Percentiles rank a stretch among this genome's conserved stretches.
Conservation (phyloP, 2,888 invertebrate genomes). For the Caenorhabditis sulstoni region DNA sequence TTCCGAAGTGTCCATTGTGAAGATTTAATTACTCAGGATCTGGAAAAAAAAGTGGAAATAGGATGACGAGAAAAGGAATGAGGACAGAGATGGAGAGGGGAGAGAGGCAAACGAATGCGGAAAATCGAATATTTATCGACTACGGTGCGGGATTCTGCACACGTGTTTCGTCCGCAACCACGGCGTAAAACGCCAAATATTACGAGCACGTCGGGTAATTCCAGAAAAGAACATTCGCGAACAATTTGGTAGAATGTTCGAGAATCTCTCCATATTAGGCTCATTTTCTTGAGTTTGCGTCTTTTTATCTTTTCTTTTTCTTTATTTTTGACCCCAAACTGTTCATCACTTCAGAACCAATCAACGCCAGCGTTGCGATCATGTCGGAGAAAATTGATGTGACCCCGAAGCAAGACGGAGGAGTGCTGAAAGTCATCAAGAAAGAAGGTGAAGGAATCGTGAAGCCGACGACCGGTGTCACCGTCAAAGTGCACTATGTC, state of each 20-base stretch:
- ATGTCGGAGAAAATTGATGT: slow-evolving; percentile 57
- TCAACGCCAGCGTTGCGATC: background rate
- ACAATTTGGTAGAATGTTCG: slow-evolving; percentile 8
- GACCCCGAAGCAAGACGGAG: slow-evolving; percentile 83
- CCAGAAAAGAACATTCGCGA: slow-evolving; percentile 35
- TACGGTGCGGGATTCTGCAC: slow-evolving; percentile 30
- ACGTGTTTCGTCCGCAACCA: slow-evolving; percentile 16
- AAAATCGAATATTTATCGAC: slow-evolving; percentile 20
- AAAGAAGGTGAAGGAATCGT: slow-evolving; percentile 86
- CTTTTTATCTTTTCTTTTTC: no score
- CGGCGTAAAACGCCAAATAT: background rate
- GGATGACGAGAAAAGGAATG: slow-evolving; percentile 9
- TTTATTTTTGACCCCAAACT: no score
- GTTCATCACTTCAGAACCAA: background rate
- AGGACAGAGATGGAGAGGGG: background rate
- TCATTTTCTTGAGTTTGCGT: background rate
- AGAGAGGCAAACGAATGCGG: background rate
- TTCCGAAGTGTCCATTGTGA: background rate
- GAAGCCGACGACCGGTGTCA: slow-evolving; percentile 70
- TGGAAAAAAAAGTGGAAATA: background rate
- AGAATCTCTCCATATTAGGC: background rate
- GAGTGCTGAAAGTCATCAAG: slow-evolving; percentile 87
- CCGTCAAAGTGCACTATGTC: slow-evolving; percentile 87
- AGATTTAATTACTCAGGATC: slow-evolving; percentile 33
- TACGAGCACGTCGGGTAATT: slow-evolving; percentile 14